Evolutionary conservation across 2,888 invertebrate genomes (phyloP), one percentile per base, ranked within the genome.

Genomic region (Diarsia mendica): DNA sequence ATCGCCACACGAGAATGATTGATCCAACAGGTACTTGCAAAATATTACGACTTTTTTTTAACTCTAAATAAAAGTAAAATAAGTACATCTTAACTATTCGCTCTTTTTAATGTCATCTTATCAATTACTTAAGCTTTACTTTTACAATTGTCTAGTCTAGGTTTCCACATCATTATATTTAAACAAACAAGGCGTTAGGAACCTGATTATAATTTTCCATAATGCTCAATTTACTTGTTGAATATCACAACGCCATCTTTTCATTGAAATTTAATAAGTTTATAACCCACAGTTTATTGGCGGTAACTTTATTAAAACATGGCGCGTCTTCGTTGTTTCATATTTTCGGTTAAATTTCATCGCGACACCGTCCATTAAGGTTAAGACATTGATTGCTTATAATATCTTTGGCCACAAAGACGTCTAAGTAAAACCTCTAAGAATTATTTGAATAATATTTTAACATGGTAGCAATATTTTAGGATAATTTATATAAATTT

Each of bases 241-340:
- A 55, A 71, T 66, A 77, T 77, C 53, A 70, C 20, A 78, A 76
- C 58, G 67, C 58, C 73, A 72, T 48, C 72, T 67, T 79, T 75
- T 79, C 75, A 82, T 74, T 72, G 71, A 79, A 85, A 82, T 86
- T 79, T 81, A 82, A 85, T 88, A 87, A 88, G 64, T 74, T 83
- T 81, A 79, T 82, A 86, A 75, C 81, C 75, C 75, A 75, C 74
- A 80, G 80, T 88, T 86, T 82, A 86, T 77, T 80, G 69, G 65
- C 70, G 71, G 77, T 85, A 79, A 84, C 82, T 83, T 88, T 84
- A 88, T 87, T 88, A 88, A 88, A 83, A 85, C 70, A 55, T 55
- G 74, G 71, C 69, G 72, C 73, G 67, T 75, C 75, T 79, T 67
- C 68, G 67, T 86, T 82, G 75, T 87, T 82, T 87, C 79, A 77